phyloP scores from a whole-genome alignment of 2,888 invertebrate genomes.

The Odontocolon sp. region DNA sequence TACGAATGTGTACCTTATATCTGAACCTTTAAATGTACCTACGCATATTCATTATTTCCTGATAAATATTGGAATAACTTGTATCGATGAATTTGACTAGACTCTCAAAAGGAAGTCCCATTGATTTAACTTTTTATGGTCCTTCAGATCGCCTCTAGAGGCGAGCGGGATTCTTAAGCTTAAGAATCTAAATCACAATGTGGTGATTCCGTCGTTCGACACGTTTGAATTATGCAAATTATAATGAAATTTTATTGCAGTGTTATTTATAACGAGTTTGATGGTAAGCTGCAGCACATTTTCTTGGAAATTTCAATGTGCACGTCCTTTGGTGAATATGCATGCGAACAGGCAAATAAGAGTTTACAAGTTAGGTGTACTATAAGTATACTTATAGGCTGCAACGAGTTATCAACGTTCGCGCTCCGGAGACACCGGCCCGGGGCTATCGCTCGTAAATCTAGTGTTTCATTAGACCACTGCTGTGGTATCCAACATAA shows the following conservation, averaged over 20 bases:
- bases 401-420: constrained; percentile 51
- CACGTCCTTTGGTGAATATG: no score
- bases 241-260: constrained; percentile 34
- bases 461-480: constrained; percentile 63
- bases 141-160: neutral
- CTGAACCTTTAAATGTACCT: no score
- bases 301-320: constrained; percentile 40
- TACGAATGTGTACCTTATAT: neutral
- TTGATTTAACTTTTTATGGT: no score
- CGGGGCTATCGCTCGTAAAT: constrained; percentile 61
- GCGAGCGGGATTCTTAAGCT: no score
- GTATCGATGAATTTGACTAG: no score
- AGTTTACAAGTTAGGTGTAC: constrained; percentile 15
- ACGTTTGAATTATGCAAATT: constrained; percentile 45
- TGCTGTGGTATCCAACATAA: constrained; percentile 11
- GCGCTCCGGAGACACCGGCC: constrained; percentile 46
- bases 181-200: constrained; percentile 36
- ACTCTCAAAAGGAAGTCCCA: no score
- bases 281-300: neutral
- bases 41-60: no score
- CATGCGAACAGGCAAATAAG: constrained; percentile 25
- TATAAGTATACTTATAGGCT: constrained; percentile 12
- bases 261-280: no score
- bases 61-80: no score
- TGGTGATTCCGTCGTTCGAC: constrained; percentile 40